Base-by-base conservation (phyloP, 2,888 invertebrate genomes). In the Zygogramma bicolorata region DNA sequence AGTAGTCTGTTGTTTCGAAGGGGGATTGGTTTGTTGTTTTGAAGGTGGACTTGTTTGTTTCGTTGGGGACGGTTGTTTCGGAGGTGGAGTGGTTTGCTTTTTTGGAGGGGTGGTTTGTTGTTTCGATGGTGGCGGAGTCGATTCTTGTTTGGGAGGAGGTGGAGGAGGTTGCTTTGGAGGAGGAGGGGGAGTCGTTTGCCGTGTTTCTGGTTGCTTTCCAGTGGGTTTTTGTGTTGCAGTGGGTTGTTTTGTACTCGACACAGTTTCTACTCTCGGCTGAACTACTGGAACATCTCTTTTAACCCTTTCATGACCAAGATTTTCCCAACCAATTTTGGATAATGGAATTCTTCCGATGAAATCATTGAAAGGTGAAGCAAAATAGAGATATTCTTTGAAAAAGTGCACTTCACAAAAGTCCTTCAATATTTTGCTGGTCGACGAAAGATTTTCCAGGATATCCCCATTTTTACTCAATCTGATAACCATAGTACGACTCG, bases 381-480 rank as follows among this genome's bases (percentile, higher is more conserved):
- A 85, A 81, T 91, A 92, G 13, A 95, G 85, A 78, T 90, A 89
- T 77, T 91, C 90, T 63, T 91, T 90, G 81, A 89, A 90, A 59
- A 93, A 90, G 73, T 92, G 88, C 2, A 92, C 92, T 80, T 95
- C 94, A 78, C 92, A 92, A 20, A 94, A 88, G 8, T 84, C 83
- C 0, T 76, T 67, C 1, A 92, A 80, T 22, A 89, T 88, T 40
- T 87, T 88, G 81, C 93, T 91, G 0, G 89, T 89, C 53, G 91
- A 90, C 81, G 92, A 92, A 75, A 93, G 89, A 4, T 91, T 90
- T 27, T 93, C 92, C 4, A 94, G 83, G 74, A 95, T 90, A 72
- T 93, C 91, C 20, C 95, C 96, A 79, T 90, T 89, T 89, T 91
- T 91, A 81, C 94, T 92, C 0, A 95, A 80, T 81, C 93, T 92